Base-by-base conservation (phyloP, 2,113 vertebrate genomes). In the Pantherophis guttatus region DNA sequence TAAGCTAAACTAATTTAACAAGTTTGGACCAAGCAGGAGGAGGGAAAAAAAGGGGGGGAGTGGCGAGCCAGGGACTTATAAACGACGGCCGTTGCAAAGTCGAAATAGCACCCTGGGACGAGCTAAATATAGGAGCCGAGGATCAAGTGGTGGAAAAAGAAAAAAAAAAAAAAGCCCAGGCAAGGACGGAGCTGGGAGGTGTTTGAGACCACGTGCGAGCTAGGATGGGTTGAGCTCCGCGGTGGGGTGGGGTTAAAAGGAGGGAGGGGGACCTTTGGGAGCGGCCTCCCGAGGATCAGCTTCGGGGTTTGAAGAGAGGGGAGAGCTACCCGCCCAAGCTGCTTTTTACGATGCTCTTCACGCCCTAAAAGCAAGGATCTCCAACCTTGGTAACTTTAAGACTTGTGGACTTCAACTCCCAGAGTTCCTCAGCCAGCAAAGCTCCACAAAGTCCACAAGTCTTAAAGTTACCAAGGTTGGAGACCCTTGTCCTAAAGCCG, bases 101-200 rank as follows among this genome's bases (percentile, higher is more conserved):
- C 87, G 29, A 95, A 96, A 94, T 90, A 94, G 85, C 96, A 88
- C 54, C 2, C 89, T 93, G 96, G 39, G 96, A 75, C 6, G 95
- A 95, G 93, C 97, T 97, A 98, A 98, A 98, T 97, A 97, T 97
- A 98, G 97, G 95, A 1, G 26, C 70, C 95, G 90, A 94, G 65
- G 96, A 65, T 95, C 95, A 13, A 90, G 96, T 53, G 8, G 91
- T 93, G 95, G 92, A 94, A 52, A 62, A 44, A 44, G 1, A 3
- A 44, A 48, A 48, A 48, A 44, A 44, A 48, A 48, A 48, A 48
- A 48, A 95, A 91, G 0, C 91, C 96, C 94, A 17, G 88, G 2
- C 54, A 5, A 24, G 92, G 89, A 2, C 50, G 87, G 87, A 89
- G 88, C 91, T 1, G 7, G 53, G 65, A 92, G 91, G 93, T 0